phyloP scores from a whole-genome alignment of 1,140 invertebrate species.

The Melipona quadrifasciata region DNA sequence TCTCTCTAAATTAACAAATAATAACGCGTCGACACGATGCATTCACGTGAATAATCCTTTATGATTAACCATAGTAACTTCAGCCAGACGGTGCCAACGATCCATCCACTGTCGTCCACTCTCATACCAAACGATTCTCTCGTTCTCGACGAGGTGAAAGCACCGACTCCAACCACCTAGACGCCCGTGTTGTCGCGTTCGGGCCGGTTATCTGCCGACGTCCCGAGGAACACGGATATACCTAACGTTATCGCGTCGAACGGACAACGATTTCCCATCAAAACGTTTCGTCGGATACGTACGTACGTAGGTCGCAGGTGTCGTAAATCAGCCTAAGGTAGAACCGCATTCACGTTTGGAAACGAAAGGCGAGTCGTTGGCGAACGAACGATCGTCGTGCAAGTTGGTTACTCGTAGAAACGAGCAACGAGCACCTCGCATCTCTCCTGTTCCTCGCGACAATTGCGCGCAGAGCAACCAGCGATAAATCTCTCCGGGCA shows the following conservation, averaged over 20 bases:
- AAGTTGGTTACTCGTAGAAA: background rate
- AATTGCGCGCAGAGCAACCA: constrained; percentile 8
- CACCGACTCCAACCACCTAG: constrained; percentile 15
- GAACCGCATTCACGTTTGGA: background rate
- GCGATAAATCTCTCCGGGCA: constrained; percentile 49
- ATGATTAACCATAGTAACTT: background rate
- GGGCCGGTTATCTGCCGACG: constrained; percentile 10
- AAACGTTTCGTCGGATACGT: constrained; percentile 19
- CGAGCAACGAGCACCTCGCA: background rate
- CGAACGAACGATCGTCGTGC: no score
- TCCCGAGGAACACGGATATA: background rate
- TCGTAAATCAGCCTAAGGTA: background rate
- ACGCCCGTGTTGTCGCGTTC: constrained; percentile 38
- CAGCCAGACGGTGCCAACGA: background rate
- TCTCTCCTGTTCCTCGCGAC: no score
- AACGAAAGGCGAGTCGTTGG: background rate
- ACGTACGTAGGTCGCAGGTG: background rate
- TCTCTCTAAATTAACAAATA: no score
- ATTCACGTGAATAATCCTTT: background rate
- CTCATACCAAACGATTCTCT: background rate
- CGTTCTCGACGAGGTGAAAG: constrained; percentile 48
- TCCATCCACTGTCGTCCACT: background rate
- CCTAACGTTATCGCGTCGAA: constrained; percentile 39
- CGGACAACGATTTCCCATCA: constrained; percentile 51
- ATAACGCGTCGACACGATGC: background rate